Base-by-base conservation (phyloP, 1,140 invertebrate genomes). In the Chelonus insularis region DNA sequence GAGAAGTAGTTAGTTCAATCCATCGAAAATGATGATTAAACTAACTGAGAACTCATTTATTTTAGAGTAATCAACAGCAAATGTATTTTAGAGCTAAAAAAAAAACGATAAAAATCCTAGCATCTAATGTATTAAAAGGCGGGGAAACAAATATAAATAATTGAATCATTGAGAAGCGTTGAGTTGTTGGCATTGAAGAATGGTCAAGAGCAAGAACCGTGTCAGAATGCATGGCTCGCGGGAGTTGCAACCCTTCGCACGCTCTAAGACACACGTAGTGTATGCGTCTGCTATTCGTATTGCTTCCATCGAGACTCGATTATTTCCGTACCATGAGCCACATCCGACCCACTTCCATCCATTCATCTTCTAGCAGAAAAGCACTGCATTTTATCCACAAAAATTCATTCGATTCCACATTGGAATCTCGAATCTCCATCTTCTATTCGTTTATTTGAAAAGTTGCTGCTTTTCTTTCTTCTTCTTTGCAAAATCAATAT, bases 161-260 rank as follows among this genome's bases (percentile, higher is more conserved):
- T 25, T 45, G 29, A 23, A 23, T 54, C 32, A 54, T 16, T 48
- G 32, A 54, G 37, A 62, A 59, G 60, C 36, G 18, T 9, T 60
- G 47, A 61, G 32, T 55, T 70, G 70, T 64, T 72, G 69, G 71
- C 69, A 75, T 68, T 69, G 71, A 68, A 70, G 71, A 74, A 64
- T 71, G 72, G 72, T 73, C 73, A 71, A 71, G 75, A 68, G 71
- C 75, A 78, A 78, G 75, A 72, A 77, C 75, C 74, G 63, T 67
- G 62, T 62, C 45, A 68, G 70, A 75, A 78, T 73, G 69, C 56
- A 43, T 57, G 66, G 63, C 69, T 67, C 64, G 63, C 68, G 65
- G 63, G 66, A 66, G 55, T 55, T 39, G 64, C 67, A 66, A 72
- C 66, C 72, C 66, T 74, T 75, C 32, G 47, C 55, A 41, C 39